These are phyloP conservation scores for Papilio polyxenes DNA, from an alignment of 1,140 invertebrate species.

Conservation along the genomic window DNA sequence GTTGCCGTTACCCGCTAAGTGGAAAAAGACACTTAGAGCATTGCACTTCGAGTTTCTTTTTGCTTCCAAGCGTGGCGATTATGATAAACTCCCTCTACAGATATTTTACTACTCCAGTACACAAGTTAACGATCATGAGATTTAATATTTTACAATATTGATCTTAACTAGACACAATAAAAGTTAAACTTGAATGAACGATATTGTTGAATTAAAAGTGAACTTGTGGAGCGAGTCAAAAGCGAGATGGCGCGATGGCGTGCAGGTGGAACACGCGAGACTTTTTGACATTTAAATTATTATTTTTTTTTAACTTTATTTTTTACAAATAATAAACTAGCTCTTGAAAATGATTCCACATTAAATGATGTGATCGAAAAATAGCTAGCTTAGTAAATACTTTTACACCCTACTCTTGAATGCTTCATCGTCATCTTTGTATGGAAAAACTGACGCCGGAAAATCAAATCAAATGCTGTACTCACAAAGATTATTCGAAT, in stretches of 20 bases:
- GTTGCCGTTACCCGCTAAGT: neutral
- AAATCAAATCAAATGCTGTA: no score
- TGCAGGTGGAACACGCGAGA: neutral
- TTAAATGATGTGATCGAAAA: no score
- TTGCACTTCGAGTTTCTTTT: constrained; percentile 6
- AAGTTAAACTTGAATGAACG: constrained; percentile 8
- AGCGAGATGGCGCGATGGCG: neutral
- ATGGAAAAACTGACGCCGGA: no score
- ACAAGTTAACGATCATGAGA: neutral
- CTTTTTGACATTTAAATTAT: neutral
- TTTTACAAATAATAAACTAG: no score
- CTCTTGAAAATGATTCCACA: neutral
- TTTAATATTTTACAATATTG: neutral
- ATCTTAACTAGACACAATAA: neutral
- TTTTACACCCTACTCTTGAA: no score
- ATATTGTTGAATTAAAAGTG: neutral
- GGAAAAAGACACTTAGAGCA: neutral
- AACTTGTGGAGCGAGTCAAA: neutral
- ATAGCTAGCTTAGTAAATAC: no score
- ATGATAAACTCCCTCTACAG: neutral
- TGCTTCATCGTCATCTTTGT: no score
- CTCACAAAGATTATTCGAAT: no score
- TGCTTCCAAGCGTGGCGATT: neutral
- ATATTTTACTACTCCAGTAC: neutral
- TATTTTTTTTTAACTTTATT: neutral